Evolutionary conservation across 2,888 invertebrate genomes (phyloP).

Genomic region (Acanthosoma haemorrhoidale): DNA sequence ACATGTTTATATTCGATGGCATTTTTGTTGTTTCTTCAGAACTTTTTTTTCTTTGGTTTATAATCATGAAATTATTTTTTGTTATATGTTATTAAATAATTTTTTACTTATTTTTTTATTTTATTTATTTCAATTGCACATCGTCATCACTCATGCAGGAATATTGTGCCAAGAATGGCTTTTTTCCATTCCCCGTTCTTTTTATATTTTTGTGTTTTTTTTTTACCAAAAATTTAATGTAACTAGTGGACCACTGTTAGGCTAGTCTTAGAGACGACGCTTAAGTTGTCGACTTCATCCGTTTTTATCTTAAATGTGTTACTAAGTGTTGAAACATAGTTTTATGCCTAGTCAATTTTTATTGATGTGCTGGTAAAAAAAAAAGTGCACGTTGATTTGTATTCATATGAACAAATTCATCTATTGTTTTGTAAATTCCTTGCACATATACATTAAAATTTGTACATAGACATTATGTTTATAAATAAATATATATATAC

Average conservation of each 20-base stretch:
- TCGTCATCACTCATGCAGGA: neutral
- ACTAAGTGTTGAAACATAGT: constrained; percentile 12
- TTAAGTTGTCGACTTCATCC: neutral
- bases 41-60: neutral
- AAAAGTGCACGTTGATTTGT: constrained; percentile 2
- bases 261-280: neutral
- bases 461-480: too few species aligned
- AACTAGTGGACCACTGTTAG: neutral
- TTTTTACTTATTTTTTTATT: neutral
- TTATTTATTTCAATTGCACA: neutral
- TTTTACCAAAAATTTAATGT: neutral
- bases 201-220: neutral
- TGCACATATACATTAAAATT: neutral
- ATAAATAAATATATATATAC: neutral
- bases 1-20: too few species aligned
- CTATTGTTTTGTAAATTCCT: constrained; percentile 6
- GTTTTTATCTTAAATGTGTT: constrained; percentile 2
- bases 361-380: neutral
- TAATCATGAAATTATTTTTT: too few species aligned
- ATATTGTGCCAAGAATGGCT: neutral
- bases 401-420: constrained; percentile 3
- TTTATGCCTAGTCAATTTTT: constrained; percentile 7
- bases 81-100: too few species aligned
- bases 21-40: too few species aligned
- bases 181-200: too few species aligned